phyloP scores from a whole-genome alignment of 2,888 invertebrate genomes.

The Petrolisthes manimaculis region DNA sequence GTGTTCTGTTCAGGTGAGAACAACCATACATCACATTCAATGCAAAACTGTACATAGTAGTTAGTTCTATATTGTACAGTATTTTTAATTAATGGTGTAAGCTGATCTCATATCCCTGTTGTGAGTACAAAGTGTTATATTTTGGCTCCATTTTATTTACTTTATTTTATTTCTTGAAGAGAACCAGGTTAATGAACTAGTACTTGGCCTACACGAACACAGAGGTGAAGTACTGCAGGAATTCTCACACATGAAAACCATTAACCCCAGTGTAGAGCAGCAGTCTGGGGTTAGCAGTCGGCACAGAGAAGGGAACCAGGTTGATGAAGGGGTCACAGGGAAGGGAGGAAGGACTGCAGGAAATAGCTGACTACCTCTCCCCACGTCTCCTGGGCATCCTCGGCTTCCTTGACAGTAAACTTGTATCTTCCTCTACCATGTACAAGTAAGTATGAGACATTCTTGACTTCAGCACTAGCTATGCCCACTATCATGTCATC shows the following conservation, averaged over 20 bases:
- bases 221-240: slow-evolving; percentile 56
- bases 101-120: not conserved
- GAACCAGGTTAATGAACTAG: slow-evolving; percentile 65
- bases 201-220: slow-evolving; percentile 62
- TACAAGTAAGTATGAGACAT: slow-evolving; percentile 41
- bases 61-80: not conserved
- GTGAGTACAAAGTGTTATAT: not conserved
- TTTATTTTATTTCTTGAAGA: slow-evolving; percentile 4
- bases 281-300: not conserved
- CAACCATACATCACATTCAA: not conserved
- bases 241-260: slow-evolving; percentile 51
- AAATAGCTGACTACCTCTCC: slow-evolving; percentile 51
- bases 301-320: too few relatives aligned
- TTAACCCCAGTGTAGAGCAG: not conserved
- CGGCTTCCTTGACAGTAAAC: slow-evolving; percentile 62
- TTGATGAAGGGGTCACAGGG: too few relatives aligned
- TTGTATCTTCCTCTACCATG: slow-evolving; percentile 62
- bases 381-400: slow-evolving; percentile 61
- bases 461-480: too few relatives aligned
- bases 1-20: slow-evolving; percentile 64
- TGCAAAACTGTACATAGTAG: too few relatives aligned
- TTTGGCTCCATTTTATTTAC: not conserved
- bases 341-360: slow-evolving; percentile 14
- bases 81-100: too few relatives aligned
- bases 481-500: too few relatives aligned